Evolutionary conservation across 1,140 invertebrate genomes (phyloP).

Genomic region (Samia ricini): DNA sequence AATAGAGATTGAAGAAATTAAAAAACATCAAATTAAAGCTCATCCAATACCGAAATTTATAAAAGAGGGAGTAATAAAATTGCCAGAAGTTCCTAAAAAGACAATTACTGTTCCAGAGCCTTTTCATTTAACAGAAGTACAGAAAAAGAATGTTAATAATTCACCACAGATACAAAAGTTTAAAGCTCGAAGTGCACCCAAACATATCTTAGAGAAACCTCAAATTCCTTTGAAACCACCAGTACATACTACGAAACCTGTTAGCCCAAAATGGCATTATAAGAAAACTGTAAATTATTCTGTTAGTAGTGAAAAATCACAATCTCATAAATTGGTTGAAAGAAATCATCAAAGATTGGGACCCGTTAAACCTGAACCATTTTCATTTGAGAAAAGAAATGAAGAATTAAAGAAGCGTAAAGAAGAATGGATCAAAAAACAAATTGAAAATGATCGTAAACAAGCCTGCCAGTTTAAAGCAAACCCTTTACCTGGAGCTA

Average conservation of each 20-base stretch:
- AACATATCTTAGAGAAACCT: conserved; percentile 64
- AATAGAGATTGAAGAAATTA: conserved; percentile 62
- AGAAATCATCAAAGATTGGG: conserved; percentile 38
- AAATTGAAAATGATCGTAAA: conserved; percentile 58
- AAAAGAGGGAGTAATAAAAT: conserved; percentile 44
- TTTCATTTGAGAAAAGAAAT: conserved; percentile 67
- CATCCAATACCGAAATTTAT: conserved; percentile 64
- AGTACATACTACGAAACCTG: conserved; percentile 40
- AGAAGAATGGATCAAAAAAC: conserved; percentile 55
- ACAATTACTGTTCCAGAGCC: conserved; percentile 58
- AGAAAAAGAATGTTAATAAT: conserved; percentile 41
- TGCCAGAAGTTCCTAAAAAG: conserved; percentile 59
- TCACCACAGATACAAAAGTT: conserved; percentile 42
- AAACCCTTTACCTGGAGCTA: conserved; percentile 54
- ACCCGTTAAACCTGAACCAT: conserved; percentile 56
- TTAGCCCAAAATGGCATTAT: conserved; percentile 53
- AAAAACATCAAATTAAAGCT: conserved; percentile 64
- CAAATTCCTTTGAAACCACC: conserved; percentile 43
- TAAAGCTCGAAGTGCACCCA: conserved; percentile 65
- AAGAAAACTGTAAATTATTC: conserved; percentile 41
- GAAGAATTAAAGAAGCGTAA: conserved; percentile 53
- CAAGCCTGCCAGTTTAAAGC: conserved; percentile 63
- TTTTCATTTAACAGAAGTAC: conserved; percentile 63
- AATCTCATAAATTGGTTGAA: conserved; percentile 27
- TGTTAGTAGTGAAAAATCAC: conserved; percentile 26